These are phyloP conservation scores for Bradypodion ventrale DNA, from an alignment of 2,797 vertebrate genomes.

Conservation along the genomic window DNA sequence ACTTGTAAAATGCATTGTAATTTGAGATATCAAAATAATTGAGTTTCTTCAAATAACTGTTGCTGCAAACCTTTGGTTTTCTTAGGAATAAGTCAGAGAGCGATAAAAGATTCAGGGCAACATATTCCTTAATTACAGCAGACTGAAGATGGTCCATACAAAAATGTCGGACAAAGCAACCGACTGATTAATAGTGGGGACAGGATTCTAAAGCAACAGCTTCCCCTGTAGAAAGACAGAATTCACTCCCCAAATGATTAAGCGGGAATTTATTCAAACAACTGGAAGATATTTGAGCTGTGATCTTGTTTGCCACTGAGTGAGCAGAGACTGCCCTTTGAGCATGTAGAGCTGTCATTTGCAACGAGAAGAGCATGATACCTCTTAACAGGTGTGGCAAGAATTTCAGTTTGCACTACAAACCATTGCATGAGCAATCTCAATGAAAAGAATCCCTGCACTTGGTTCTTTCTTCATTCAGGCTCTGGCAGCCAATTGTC, in stretches of 20 bases:
- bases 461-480: too few relatives aligned
- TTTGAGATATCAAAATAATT: conserved; percentile 26
- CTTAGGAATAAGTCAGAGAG: neutral
- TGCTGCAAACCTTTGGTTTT: neutral
- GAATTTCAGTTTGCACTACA: too few relatives aligned
- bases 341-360: too few relatives aligned
- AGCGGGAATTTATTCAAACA: neutral
- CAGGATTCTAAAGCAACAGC: neutral
- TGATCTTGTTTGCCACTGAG: too few relatives aligned
- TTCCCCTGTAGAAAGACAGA: neutral
- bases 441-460: too few relatives aligned
- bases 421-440: too few relatives aligned
- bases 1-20: conserved; percentile 9
- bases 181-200: neutral
- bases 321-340: too few relatives aligned
- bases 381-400: too few relatives aligned
- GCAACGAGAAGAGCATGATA: too few relatives aligned
- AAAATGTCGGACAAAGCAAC: neutral
- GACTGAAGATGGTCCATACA: neutral
- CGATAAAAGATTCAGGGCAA: neutral
- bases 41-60: neutral
- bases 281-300: neutral
- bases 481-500: too few relatives aligned
- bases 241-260: neutral
- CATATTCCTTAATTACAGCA: neutral